phyloP scores from a whole-genome alignment of 2,797 vertebrate species.

The Macropodus opercularis region DNA sequence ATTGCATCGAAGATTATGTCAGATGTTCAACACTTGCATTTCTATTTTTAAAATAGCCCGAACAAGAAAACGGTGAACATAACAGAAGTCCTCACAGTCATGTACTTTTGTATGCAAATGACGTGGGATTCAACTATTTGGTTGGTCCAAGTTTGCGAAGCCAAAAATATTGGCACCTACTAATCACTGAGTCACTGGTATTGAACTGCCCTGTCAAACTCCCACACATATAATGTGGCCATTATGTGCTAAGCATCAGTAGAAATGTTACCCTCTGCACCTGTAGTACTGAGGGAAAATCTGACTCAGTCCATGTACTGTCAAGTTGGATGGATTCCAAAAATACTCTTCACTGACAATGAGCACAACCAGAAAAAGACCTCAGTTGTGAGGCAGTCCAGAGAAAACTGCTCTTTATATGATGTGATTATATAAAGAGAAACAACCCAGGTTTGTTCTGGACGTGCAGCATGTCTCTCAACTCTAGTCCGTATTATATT shows the following conservation, averaged over 20 bases:
- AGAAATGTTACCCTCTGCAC: slow-evolving; percentile 59
- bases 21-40: slow-evolving; percentile 11
- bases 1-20: neutral
- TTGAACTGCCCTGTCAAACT: slow-evolving; percentile 62
- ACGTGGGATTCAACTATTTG: slow-evolving; percentile 54
- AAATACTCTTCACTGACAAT: slow-evolving; percentile 57
- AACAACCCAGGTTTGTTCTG: slow-evolving; percentile 5
- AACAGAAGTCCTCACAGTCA: slow-evolving; percentile 26
- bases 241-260: slow-evolving; percentile 42
- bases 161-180: slow-evolving; percentile 63
- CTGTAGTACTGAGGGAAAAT: slow-evolving; percentile 58
- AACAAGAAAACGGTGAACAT: slow-evolving; percentile 19
- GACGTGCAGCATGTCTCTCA: slow-evolving; percentile 6
- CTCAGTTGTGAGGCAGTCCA: slow-evolving; percentile 19
- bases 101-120: slow-evolving; percentile 56
- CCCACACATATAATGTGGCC: slow-evolving; percentile 65
- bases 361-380: slow-evolving; percentile 45
- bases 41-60: slow-evolving; percentile 21
- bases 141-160: slow-evolving; percentile 44
- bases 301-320: slow-evolving; percentile 58
- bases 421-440: slow-evolving; percentile 28
- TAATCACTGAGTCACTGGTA: slow-evolving; percentile 68
- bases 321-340: slow-evolving; percentile 49
- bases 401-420: slow-evolving; percentile 10
- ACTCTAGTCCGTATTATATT: neutral